These are phyloP conservation scores for Anguilla megastoma DNA, from an alignment of 2,797 vertebrate species.

Conservation along the genomic window DNA sequence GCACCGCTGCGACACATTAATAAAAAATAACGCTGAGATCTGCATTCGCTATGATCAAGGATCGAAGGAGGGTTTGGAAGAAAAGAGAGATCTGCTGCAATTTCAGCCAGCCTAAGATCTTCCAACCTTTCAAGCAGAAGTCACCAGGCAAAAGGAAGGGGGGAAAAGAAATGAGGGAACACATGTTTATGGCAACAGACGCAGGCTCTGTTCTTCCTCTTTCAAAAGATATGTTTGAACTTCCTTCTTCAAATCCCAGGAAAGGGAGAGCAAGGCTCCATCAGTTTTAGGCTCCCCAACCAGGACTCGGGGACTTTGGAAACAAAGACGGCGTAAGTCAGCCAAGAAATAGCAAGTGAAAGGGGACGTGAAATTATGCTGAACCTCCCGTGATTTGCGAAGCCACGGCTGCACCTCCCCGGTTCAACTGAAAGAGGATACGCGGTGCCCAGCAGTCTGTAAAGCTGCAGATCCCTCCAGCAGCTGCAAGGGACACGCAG, in stretches of 20 bases:
- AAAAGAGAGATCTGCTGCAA: background rate
- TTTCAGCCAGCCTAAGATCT: background rate
- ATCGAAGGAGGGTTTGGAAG: background rate
- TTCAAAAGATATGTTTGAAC: background rate
- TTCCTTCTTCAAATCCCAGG: background rate
- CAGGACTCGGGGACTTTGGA: background rate
- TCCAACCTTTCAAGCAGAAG: background rate
- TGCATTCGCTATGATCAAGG: background rate
- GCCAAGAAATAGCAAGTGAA: background rate
- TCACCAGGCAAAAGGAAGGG: background rate
- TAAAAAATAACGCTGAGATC: background rate
- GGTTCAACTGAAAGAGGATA: background rate
- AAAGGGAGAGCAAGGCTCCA: background rate
- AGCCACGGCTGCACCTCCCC: background rate
- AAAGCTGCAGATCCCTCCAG: background rate
- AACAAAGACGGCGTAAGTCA: slow-evolving; percentile 2
- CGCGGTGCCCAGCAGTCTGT: background rate
- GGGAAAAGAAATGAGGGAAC: background rate
- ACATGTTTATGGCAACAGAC: background rate
- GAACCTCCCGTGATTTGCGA: background rate
- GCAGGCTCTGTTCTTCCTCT: background rate
- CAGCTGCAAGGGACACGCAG: background rate
- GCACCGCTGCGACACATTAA: background rate
- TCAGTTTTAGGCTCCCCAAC: background rate
- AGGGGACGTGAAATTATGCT: background rate